Evolutionary conservation across 2,113 vertebrate species (phyloP).

Genomic region (Oplegnathus fasciatus): DNA sequence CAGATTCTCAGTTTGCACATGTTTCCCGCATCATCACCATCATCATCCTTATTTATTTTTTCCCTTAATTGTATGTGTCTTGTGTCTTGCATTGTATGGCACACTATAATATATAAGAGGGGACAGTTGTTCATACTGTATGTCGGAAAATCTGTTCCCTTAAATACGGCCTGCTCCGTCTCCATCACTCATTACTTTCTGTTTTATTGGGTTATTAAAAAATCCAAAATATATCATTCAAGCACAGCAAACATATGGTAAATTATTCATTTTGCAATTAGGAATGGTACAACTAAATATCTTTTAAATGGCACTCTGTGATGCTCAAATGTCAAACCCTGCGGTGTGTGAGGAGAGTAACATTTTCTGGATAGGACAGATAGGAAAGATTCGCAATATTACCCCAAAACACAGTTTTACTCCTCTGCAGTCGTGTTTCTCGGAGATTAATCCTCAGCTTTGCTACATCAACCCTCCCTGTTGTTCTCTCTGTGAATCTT

Average conservation of each 20-base stretch:
- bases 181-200: neutral
- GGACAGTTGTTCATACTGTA: neutral
- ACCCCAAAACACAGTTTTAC: neutral
- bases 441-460: constrained; percentile 13
- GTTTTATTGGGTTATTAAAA: constrained; percentile 32
- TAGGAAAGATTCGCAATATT: neutral
- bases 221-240: constrained; percentile 6
- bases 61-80: constrained; percentile 23
- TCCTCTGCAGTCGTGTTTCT: constrained; percentile 28
- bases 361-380: neutral
- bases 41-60: constrained; percentile 4
- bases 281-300: neutral
- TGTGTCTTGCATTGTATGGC: neutral
- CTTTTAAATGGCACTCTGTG: neutral
- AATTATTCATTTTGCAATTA: constrained; percentile 8
- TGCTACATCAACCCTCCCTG: constrained; percentile 17
- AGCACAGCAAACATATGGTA: constrained; percentile 24
- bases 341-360: neutral
- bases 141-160: neutral
- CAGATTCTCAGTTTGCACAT: neutral
- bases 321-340: constrained; percentile 17
- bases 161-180: neutral
- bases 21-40: neutral
- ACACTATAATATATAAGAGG: neutral
- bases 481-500: constrained; percentile 13